A percentile compares a stretch with the other conserved stretches of the same genome.
phyloP scores from a whole-genome alignment of 2,888 invertebrate genomes.

The Ceraclea dissimilis region DNA sequence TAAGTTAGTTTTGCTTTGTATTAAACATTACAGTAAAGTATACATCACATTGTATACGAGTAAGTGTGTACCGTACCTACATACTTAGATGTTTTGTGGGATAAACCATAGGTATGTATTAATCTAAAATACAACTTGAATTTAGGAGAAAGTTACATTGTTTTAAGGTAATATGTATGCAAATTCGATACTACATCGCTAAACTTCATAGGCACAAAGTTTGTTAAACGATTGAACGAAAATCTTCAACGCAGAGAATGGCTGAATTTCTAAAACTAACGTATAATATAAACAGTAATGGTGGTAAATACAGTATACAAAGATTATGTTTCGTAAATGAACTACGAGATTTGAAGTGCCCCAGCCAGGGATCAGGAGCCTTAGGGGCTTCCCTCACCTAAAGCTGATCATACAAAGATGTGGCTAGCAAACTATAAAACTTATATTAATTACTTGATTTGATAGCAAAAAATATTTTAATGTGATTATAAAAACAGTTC shows the following conservation, averaged over 20 bases:
- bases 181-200: conserved; percentile 1
- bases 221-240: neutral
- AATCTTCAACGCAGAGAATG: neutral
- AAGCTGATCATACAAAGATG: no score
- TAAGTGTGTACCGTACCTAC: neutral
- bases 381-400: no score
- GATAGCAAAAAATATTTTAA: no score
- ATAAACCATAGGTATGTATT: neutral
- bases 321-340: conserved; percentile 9
- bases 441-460: no score
- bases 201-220: neutral
- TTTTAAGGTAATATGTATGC: conserved; percentile 2
- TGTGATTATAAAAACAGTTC: no score
- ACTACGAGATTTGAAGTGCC: no score
- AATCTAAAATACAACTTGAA: conserved; percentile 1
- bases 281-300: no score
- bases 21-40: neutral
- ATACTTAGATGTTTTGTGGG: neutral
- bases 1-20: conserved; percentile 1
- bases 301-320: conserved; percentile 1
- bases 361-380: no score
- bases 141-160: conserved; percentile 1
- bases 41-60: no score
- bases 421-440: no score
- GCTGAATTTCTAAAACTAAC: no score